Conservation (phyloP, 2,888 invertebrate species). For the Latrodectus elegans region DNA sequence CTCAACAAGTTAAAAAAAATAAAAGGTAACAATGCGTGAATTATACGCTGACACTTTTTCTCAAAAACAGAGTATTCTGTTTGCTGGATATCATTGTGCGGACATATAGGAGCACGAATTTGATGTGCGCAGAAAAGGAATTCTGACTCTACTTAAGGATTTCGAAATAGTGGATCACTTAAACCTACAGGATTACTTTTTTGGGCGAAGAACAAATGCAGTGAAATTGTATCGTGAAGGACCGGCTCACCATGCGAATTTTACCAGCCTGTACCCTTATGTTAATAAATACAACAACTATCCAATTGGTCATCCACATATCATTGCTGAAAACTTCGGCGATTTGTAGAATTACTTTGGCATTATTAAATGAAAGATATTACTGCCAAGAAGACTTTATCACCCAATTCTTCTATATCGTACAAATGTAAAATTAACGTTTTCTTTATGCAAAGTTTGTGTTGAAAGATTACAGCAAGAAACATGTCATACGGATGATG, state of each 20-base stretch:
- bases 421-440: conserved; percentile 71
- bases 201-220: conserved; percentile 72
- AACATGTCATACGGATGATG: conserved; percentile 71
- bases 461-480: conserved; percentile 68
- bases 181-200: conserved; percentile 72
- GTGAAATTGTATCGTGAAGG: conserved; percentile 71
- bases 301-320: conserved; percentile 72
- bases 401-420: conserved; percentile 14
- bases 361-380: conserved; percentile 71
- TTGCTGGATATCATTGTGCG: conserved; percentile 65
- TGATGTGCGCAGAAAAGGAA: background rate
- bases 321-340: conserved; percentile 70
- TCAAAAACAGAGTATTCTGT: background rate
- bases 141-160: background rate
- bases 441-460: conserved; percentile 72
- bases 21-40: background rate
- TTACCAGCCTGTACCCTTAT: conserved; percentile 72
- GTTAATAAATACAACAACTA: conserved; percentile 64
- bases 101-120: conserved; percentile 71
- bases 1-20: too few species aligned
- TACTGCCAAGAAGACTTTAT: conserved; percentile 69
- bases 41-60: background rate
- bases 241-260: conserved; percentile 70
- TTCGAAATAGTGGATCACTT: conserved; percentile 1
- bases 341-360: conserved; percentile 71